phyloP scores from a whole-genome alignment of 2,797 vertebrate genomes.

The Monodelphis domestica region DNA sequence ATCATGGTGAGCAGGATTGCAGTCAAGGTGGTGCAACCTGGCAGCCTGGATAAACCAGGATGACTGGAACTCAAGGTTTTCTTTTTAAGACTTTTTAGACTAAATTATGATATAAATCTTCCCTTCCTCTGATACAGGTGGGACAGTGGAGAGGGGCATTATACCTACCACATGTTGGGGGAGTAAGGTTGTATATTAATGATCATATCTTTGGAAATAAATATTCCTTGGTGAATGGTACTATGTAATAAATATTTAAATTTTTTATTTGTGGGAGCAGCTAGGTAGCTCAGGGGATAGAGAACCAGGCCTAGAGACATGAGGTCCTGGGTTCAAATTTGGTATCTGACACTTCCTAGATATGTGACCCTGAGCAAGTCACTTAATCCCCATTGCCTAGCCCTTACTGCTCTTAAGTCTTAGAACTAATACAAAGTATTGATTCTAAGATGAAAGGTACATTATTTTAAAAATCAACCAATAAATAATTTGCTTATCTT shows the following conservation, averaged over 20 bases:
- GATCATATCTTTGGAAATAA: neutral
- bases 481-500: neutral
- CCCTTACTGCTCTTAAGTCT: too few species aligned
- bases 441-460: too few species aligned
- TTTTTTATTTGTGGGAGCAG: too few species aligned
- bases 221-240: neutral
- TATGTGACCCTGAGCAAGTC: too few species aligned
- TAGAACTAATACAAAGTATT: too few species aligned
- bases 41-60: neutral
- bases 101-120: neutral
- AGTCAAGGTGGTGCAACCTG: neutral
- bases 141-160: neutral
- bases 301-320: too few species aligned
- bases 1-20: neutral
- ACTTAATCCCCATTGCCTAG: too few species aligned
- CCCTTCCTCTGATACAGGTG: neutral
- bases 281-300: too few species aligned
- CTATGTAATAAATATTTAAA: neutral
- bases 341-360: too few species aligned
- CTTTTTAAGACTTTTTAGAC: neutral
- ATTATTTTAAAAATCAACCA: too few species aligned
- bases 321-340: too few species aligned
- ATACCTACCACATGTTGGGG: neutral
- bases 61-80: neutral
- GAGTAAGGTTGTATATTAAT: neutral